Evolutionary conservation across 2,113 vertebrate species (phyloP).

Genomic region (Chinchilla lanigera): DNA sequence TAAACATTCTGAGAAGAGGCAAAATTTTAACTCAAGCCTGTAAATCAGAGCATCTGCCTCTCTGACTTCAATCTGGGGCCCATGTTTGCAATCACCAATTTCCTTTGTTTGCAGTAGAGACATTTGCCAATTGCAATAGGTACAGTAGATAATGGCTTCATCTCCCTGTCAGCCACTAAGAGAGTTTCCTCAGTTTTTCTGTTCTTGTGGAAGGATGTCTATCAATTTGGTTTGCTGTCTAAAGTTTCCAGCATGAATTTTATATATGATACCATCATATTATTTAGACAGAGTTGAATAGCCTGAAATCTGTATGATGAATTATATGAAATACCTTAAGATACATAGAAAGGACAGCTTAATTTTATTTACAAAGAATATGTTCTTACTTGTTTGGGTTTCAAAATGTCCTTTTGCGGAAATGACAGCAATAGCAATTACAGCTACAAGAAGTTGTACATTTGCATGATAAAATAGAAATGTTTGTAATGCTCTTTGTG

Average conservation of each 20-base stretch:
- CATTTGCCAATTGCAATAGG: neutral
- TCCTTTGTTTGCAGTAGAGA: neutral
- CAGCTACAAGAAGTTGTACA: neutral
- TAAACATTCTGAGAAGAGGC: neutral
- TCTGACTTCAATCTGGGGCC: constrained; percentile 38
- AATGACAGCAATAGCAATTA: neutral
- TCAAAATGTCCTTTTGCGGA: neutral
- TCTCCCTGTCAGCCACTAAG: neutral
- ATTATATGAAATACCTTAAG: neutral
- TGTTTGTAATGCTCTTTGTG: neutral
- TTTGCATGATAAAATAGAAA: neutral
- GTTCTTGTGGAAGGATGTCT: neutral
- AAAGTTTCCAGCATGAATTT: neutral
- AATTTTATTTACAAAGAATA: constrained; percentile 50
- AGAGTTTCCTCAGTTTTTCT: neutral
- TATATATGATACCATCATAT: neutral
- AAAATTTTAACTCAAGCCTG: constrained; percentile 39
- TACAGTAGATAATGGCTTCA: neutral
- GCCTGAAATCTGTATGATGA: neutral
- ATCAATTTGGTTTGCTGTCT: neutral
- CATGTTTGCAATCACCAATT: neutral
- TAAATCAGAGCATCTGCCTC: constrained; percentile 54
- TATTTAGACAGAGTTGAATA: neutral
- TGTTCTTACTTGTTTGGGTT: neutral
- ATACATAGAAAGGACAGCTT: neutral